Conservation (phyloP, 2,888 invertebrate genomes). For the Ophion costatus region DNA sequence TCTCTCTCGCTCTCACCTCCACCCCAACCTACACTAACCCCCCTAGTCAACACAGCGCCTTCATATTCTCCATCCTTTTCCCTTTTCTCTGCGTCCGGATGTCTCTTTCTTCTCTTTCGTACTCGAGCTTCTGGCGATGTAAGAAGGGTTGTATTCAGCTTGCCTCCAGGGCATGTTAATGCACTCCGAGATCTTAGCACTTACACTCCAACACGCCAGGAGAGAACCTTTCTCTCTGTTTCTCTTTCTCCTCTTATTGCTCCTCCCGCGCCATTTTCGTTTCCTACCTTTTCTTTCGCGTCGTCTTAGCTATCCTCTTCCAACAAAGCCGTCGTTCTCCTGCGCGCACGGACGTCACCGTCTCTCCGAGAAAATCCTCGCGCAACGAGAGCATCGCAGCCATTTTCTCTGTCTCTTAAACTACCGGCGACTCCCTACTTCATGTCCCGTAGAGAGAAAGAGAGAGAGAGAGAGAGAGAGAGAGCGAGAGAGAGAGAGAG, state of each 20-base stretch:
- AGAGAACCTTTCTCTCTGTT: constrained; percentile 60
- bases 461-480: constrained; percentile 61
- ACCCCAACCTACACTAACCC: constrained; percentile 63
- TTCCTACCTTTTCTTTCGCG: constrained; percentile 52
- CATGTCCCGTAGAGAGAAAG: background rate
- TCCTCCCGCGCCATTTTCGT: background rate
- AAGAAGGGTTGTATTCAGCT: constrained; percentile 83
- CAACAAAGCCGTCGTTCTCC: constrained; percentile 59
- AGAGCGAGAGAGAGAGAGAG: constrained; percentile 10
- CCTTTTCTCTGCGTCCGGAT: constrained; percentile 69
- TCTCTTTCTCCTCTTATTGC: constrained; percentile 52
- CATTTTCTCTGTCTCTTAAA: constrained; percentile 83
- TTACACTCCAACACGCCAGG: constrained; percentile 83
- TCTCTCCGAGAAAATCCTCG: constrained; percentile 59
- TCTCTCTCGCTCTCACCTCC: constrained; percentile 40
- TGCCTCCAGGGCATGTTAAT: constrained; percentile 83
- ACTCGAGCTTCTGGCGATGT: constrained; percentile 76
- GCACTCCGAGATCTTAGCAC: constrained; percentile 84
- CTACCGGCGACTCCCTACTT: constrained; percentile 69
- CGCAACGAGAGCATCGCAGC: constrained; percentile 69
- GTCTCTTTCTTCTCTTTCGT: constrained; percentile 67
- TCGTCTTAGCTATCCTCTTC: constrained; percentile 60
- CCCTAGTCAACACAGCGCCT: constrained; percentile 37
- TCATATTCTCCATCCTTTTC: constrained; percentile 46
- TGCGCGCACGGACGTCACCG: constrained; percentile 43